Percentiles rank a stretch among this genome's conserved stretches.
Conservation (phyloP, 2,113 vertebrate species). For the Chamaea fasciata region DNA sequence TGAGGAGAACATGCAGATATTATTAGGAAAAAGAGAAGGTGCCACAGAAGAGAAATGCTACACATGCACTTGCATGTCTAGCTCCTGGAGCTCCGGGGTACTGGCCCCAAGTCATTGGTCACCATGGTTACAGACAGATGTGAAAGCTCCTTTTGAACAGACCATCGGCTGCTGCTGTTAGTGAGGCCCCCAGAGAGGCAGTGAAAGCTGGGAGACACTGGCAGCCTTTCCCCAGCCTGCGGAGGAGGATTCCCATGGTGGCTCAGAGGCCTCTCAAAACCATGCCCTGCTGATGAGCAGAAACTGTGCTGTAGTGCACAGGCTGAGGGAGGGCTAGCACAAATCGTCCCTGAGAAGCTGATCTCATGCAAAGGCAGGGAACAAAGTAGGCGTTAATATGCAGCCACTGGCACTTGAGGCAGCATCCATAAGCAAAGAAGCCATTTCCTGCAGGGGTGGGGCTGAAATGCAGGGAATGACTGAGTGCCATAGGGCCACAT, state of each 20-base stretch:
- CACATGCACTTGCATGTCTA: not conserved
- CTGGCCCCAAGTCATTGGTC: not conserved
- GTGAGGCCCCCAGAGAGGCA: not conserved
- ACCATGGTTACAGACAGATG: not conserved
- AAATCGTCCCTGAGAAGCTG: not conserved
- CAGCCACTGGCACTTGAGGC: not conserved
- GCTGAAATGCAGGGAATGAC: not conserved
- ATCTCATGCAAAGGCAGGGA: not conserved
- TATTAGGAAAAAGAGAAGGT: not conserved
- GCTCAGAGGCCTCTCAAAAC: not conserved
- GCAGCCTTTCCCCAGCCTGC: not conserved
- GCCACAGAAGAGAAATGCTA: not conserved
- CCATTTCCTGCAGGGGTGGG: not conserved
- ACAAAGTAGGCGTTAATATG: not conserved
- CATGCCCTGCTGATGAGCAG: not conserved
- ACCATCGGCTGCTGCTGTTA: not conserved
- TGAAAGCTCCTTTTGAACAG: not conserved
- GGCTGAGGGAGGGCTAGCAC: not conserved
- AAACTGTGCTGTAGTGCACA: not conserved
- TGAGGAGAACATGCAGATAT: not conserved
- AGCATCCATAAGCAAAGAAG: not conserved
- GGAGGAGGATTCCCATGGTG: not conserved
- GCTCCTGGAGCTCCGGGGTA: not conserved
- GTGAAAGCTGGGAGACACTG: not conserved
- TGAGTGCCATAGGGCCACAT: not conserved